Evolutionary conservation across 2,113 vertebrate species (phyloP).

Genomic region (Tupaia tana): DNA sequence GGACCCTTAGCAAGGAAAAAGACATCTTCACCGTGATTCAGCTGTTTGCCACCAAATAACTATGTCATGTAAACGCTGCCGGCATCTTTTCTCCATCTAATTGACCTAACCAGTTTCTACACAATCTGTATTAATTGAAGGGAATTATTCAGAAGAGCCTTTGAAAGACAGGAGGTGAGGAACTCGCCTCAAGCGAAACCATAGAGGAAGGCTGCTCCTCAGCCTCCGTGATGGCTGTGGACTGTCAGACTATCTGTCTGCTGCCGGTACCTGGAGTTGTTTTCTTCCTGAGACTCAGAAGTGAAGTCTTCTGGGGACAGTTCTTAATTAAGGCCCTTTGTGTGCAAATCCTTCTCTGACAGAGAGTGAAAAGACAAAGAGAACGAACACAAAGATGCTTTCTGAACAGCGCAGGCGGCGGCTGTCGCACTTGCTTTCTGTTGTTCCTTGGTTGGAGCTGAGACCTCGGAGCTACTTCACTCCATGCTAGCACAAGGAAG

Average conservation of each 20-base stretch:
- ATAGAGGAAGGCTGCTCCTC: neutral
- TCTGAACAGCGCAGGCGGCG: neutral
- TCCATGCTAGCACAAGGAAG: no score
- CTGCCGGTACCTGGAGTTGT: accelerated
- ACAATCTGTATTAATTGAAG: neutral
- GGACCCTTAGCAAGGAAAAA: neutral
- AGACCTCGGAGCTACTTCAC: accelerated
- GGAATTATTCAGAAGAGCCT: neutral
- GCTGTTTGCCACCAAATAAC: neutral
- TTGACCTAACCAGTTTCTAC: neutral
- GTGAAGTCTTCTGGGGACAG: constrained; percentile 36
- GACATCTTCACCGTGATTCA: neutral
- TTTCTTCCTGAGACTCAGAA: neutral
- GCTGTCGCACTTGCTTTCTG: neutral
- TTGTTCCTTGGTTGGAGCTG: accelerated
- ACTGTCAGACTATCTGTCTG: neutral
- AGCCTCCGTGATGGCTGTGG: no score
- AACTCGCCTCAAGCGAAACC: neutral
- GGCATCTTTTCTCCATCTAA: accelerated
- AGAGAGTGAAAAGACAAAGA: neutral
- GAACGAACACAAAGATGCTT: neutral
- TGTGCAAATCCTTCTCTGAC: constrained; percentile 49
- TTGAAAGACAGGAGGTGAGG: neutral
- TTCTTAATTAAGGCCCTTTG: constrained; percentile 62
- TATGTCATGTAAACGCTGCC: accelerated